Conservation (phyloP, 2,888 invertebrate species). For the Perizoma affinitatum region DNA sequence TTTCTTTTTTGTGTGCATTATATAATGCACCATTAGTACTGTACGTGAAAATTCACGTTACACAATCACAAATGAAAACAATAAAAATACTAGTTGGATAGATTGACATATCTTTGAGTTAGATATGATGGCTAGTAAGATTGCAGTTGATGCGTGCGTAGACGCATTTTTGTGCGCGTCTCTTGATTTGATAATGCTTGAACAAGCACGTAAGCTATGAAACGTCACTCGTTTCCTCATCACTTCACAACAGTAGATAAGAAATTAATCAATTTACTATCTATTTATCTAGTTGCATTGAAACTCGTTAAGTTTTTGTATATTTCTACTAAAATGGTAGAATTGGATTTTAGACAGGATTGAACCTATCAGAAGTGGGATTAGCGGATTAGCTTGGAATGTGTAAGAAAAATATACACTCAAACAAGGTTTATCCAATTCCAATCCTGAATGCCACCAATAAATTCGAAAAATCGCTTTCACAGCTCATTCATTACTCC, state of each 20-base stretch:
- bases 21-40: too few relatives aligned
- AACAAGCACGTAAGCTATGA: conserved; percentile 15
- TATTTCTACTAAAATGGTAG: neutral
- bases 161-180: conserved; percentile 19
- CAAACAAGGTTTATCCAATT: conserved; percentile 2
- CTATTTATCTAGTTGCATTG: neutral
- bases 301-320: too few relatives aligned
- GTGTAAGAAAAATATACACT: too few relatives aligned
- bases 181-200: conserved; percentile 4
- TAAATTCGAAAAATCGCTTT: conserved; percentile 23
- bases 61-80: too few relatives aligned
- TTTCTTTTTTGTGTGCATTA: too few relatives aligned
- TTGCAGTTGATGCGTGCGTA: neutral
- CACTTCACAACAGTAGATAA: conserved; percentile 4
- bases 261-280: conserved; percentile 7
- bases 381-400: neutral
- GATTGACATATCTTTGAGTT: too few relatives aligned
- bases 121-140: too few relatives aligned
- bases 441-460: conserved; percentile 23
- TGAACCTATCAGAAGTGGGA: too few relatives aligned
- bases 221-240: too few relatives aligned
- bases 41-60: too few relatives aligned
- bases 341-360: neutral
- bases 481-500: conserved; percentile 21
- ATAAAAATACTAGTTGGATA: too few relatives aligned